phyloP scores from a whole-genome alignment of 2,797 vertebrate species.

The Novumbra hubbsi region DNA sequence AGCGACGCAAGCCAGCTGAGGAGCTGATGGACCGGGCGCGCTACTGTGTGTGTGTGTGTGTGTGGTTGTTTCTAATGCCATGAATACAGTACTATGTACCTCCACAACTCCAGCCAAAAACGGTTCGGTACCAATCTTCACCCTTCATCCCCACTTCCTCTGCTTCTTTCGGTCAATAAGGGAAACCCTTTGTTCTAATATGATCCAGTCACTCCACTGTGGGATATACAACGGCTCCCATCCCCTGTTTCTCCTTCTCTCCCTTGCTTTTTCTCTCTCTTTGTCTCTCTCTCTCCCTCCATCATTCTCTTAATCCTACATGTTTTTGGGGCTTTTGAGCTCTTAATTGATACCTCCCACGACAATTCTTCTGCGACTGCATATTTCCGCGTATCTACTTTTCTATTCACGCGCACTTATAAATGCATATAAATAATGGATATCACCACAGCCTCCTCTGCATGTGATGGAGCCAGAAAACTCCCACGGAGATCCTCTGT shows the following conservation, averaged over 20 bases:
- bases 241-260: background rate
- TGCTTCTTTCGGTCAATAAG: too few species aligned
- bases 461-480: background rate
- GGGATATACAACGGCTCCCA: conserved; percentile 7
- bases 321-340: background rate
- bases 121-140: background rate
- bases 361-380: conserved; percentile 26
- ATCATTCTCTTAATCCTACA: background rate
- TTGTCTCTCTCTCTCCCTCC: background rate
- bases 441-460: background rate
- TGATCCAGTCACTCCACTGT: conserved; percentile 16
- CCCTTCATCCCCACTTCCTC: too few species aligned
- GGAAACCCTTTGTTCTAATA: background rate
- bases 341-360: background rate
- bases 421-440: background rate
- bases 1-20: too few species aligned
- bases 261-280: background rate
- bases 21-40: too few species aligned
- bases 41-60: background rate
- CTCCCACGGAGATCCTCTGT: background rate
- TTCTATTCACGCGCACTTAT: background rate
- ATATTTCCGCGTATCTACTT: background rate
- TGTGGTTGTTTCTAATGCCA: background rate
- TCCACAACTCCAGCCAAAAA: conserved; percentile 5
- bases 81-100: too few species aligned